Percentiles rank a stretch among this genome's conserved stretches.
Conservation (phyloP, 2,888 invertebrate species). For the Chaitophorus viminalis region DNA sequence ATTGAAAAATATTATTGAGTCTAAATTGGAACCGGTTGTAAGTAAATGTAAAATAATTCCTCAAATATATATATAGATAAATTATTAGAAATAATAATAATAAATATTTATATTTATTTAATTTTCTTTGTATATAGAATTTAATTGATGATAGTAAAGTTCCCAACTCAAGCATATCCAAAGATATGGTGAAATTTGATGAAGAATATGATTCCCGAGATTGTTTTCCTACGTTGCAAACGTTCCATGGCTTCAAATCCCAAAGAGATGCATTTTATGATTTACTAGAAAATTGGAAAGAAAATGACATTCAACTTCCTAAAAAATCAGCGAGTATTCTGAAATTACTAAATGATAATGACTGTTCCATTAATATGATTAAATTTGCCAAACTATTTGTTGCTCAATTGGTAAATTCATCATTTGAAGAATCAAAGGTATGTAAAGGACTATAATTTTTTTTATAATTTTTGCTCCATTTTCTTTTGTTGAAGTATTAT, state of each 20-base stretch:
- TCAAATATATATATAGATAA: not conserved
- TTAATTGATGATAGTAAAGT: constrained; percentile 38
- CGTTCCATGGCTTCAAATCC: constrained; percentile 62
- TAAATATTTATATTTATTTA: not conserved
- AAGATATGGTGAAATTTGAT: constrained; percentile 62
- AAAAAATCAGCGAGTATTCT: constrained; percentile 21
- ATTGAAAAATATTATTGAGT: constrained; percentile 17
- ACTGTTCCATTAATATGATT: constrained; percentile 47
- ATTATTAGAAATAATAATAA: not conserved
- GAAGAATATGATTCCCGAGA: constrained; percentile 60
- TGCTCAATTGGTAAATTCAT: constrained; percentile 46
- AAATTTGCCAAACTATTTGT: constrained; percentile 57
- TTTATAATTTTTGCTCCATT: not conserved
- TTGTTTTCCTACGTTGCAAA: constrained; percentile 60
- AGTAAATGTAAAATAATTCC: constrained; percentile 23
- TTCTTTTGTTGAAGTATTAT: not conserved
- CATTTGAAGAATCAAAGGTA: constrained; percentile 56
- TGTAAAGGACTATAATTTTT: not conserved
- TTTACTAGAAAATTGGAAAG: constrained; percentile 62
- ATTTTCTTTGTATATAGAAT: constrained; percentile 15
- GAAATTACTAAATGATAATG: constrained; percentile 27
- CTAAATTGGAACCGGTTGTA: constrained; percentile 16
- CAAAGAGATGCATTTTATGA: constrained; percentile 63
- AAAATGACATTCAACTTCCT: constrained; percentile 31
- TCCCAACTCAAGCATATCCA: constrained; percentile 34